Evolutionary conservation across 2,113 vertebrate species (phyloP), one percentile per base, ranked within the genome.

Genomic region (Cyanoramphus novaezelandiae): DNA sequence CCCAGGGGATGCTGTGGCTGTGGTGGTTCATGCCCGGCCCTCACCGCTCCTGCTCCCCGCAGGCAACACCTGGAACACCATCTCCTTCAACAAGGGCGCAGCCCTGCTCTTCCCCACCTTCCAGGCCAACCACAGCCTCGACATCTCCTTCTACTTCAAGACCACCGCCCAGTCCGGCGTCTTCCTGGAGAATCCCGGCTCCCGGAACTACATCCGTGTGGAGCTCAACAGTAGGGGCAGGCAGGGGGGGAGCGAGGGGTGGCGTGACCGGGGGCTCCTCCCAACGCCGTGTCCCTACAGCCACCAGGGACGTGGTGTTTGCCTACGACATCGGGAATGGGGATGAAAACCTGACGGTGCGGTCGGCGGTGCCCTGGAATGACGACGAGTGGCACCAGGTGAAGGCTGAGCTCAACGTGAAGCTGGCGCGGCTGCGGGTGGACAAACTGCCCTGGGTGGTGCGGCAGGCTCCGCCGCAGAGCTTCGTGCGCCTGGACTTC

Each of bases 121-220:
- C 96, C 98, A 85, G n/a, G 98, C 99, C 24, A 99, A 99, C 91
- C 97, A 98, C 84, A 99, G 98, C n/a, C 98, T 98, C 0, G 99
- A 99, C 92, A 98, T 99, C 95, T 99, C 99, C 90, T 99, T 99
- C 97, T 99, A 99, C 98, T 99, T 99, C 97, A 99, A 99, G 97
- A 99, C 99, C 65, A 99, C 99, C 0, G 98, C 99, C 19, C 97
- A 90, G 12, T 97, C 98, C 0, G 98, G 99, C 1, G 99, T 99
- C 94, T 99, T 99, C 96, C 92, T 99, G 78, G 99, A 99, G 96
- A 99, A 99, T 69, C 98, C 98, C 0, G 99, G 99, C 47, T 84
- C 96, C 77, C 91, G 98, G 37, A 98, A 99, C 93, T 99, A 99
- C 87, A 98, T 99, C 93, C 98, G 99, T 5, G 77, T 99, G 10